Percentiles rank a stretch among this genome's conserved stretches.
These are phyloP conservation scores for Ibidorhyncha struthersii DNA, from an alignment of 2,113 vertebrate species.

Conservation along the genomic window DNA sequence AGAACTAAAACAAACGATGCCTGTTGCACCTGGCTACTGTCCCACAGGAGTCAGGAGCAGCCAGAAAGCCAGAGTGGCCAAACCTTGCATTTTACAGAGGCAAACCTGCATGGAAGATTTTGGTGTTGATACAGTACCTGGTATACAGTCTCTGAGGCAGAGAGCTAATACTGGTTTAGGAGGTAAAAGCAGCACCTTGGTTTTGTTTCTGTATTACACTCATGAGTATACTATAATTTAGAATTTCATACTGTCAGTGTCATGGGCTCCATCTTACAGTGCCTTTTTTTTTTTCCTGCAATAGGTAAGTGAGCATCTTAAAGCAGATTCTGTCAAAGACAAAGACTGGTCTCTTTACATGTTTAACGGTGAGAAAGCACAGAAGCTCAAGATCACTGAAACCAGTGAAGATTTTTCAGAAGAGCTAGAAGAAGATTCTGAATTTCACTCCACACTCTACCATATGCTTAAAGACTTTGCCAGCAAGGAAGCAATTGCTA, in stretches of 20 bases:
- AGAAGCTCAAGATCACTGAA: conserved; percentile 80
- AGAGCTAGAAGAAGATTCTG: conserved; percentile 73
- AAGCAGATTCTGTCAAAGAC: background rate
- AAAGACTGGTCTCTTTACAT: conserved; percentile 78
- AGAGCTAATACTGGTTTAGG: background rate
- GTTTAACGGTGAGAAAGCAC: conserved; percentile 78
- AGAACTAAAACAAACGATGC: background rate
- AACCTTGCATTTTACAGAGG: background rate
- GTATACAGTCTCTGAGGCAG: background rate
- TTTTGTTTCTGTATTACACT: background rate
- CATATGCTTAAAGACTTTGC: conserved; percentile 84
- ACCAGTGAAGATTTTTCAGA: conserved; percentile 75
- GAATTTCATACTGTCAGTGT: background rate
- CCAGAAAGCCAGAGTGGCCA: background rate
- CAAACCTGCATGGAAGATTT: background rate
- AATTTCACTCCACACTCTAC: conserved; percentile 89
- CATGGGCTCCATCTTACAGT: background rate
- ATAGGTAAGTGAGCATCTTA: conserved; percentile 79
- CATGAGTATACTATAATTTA: background rate
- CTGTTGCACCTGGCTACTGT: background rate
- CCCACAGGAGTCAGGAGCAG: no score
- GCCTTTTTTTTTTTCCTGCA: background rate
- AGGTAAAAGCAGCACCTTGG: background rate
- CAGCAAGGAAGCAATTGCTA: conserved; percentile 64
- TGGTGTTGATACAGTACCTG: background rate